Evolutionary conservation across 2,797 vertebrate genomes (phyloP), one percentile per base, ranked within the genome.

Genomic region (Distichodus sexfasciatus): DNA sequence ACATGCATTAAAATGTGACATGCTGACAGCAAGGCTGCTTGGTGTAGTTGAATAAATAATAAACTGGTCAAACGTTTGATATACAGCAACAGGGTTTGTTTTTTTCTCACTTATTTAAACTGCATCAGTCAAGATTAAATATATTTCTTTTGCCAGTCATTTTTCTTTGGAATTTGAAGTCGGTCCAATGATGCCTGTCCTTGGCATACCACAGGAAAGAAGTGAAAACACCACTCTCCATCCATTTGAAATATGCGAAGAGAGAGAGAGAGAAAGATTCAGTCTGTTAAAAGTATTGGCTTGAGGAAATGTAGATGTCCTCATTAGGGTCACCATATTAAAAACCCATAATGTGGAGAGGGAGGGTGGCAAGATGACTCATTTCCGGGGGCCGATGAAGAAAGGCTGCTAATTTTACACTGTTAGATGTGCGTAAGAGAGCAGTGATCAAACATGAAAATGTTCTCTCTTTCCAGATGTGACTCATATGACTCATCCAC

Each of bases 401-500:
- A 43, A 47, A 7, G 2, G 7, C 31, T 53, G 44, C 58, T 74
- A 54, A 68, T 67, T 71, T 59, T 67, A 77, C 24, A 36, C 38
- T 31, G 36, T 64, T 64, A 54, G 35, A 77, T 43, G 48, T 79
- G 54, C 65, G 43, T 74, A 65, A 71, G 55, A 51, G 31, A 24
- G 15, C 26, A 65, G 33, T 60, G 59, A 67, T 68, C 70, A 74
- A 67, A 73, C 66, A 50, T 47, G 15, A 71, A 59, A 57, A 67
- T 74, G 63, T 67, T 73, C 59, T 58, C 38, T 73, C 46, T n/a
- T n/a, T 64, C 51, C 55, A 68, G 68, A 71, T 72, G 33, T 71
- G 40, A 74, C 65, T 51, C 40, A 31, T 66, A 67, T 87, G 84
- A 87, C 63, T 87, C 84, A 67, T 21, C 6, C 21, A 83, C 79